Conservation (phyloP, 1,140 invertebrate species). For the Dendroctonus ponderosae region DNA sequence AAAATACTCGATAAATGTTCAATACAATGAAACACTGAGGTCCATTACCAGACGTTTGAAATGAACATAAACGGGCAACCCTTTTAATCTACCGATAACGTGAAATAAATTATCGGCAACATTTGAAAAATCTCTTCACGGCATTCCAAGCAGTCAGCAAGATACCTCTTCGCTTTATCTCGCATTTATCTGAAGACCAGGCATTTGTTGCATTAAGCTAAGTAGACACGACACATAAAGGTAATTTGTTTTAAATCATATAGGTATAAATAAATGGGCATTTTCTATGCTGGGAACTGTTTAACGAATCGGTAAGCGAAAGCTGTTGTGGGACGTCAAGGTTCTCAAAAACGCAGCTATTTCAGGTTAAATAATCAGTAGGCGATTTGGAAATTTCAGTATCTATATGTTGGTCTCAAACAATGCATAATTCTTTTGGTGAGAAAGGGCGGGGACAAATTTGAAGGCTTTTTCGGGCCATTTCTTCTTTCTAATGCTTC, state of each 20-base stretch:
- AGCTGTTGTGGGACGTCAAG: constrained; percentile 6
- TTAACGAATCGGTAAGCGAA: constrained; percentile 14
- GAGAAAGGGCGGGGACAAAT: no score
- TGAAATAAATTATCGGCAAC: constrained; percentile 13
- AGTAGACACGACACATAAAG: constrained; percentile 23
- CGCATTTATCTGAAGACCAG: constrained; percentile 18
- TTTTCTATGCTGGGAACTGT: background rate
- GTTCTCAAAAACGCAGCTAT: background rate
- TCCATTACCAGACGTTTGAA: no score
- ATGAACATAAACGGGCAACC: no score
- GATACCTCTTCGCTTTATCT: constrained; percentile 6
- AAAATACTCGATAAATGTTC: no score
- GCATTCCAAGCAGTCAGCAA: constrained; percentile 5
- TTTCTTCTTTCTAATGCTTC: no score
- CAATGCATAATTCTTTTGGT: no score
- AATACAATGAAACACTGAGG: no score
- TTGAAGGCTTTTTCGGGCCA: no score
- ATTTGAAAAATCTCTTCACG: constrained; percentile 7
- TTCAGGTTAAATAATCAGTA: no score
- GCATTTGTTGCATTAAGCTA: constrained; percentile 18
- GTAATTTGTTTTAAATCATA: constrained; percentile 28
- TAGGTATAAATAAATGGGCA: constrained; percentile 13
- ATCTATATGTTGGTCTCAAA: no score
- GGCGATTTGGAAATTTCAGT: no score
- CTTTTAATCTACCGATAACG: background rate